A percentile compares a stretch with the other conserved stretches of the same genome.
phyloP scores from a whole-genome alignment of 2,797 vertebrate genomes.

The Amblyopsis hoosieri region DNA sequence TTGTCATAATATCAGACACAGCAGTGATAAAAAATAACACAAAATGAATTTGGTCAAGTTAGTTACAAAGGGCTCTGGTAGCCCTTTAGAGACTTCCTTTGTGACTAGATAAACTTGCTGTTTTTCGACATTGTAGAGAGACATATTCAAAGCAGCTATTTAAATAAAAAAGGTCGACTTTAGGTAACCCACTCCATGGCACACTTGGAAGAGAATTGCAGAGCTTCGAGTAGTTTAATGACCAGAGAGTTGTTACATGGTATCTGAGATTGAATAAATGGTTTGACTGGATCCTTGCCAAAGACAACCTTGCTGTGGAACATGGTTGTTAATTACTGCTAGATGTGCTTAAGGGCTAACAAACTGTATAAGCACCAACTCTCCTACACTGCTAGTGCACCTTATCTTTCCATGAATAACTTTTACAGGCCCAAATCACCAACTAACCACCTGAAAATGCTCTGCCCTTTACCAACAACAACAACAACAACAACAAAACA shows the following conservation, averaged over 20 bases:
- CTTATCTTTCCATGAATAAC: conserved; percentile 45
- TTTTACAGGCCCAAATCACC: conserved; percentile 36
- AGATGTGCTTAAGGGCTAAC: conserved; percentile 70
- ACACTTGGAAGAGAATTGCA: conserved; percentile 57
- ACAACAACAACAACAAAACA: conserved; percentile 5
- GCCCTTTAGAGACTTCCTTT: neutral
- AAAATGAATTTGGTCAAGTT: neutral
- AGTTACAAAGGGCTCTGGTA: neutral
- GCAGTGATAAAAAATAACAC: neutral
- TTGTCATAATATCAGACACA: conserved; percentile 7
- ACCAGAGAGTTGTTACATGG: conserved; percentile 57
- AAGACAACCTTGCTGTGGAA: conserved; percentile 70
- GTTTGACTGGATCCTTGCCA: conserved; percentile 64
- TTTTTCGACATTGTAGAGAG: conserved; percentile 46
- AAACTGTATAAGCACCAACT: conserved; percentile 65
- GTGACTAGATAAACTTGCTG: conserved; percentile 24
- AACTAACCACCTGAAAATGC: conserved; percentile 40
- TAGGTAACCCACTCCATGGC: conserved; percentile 57
- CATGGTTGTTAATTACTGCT: conserved; percentile 72
- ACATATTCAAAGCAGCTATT: conserved; percentile 51
- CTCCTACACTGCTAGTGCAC: conserved; percentile 39
- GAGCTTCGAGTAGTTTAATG: conserved; percentile 67
- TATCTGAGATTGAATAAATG: conserved; percentile 68
- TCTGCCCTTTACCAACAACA: conserved; percentile 43
- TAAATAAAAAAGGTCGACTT: conserved; percentile 56